Percentiles rank a stretch among this genome's conserved stretches.
These are phyloP conservation scores for Scaeva pyrastri DNA, from an alignment of 2,888 invertebrate species.

Conservation along the genomic window DNA sequence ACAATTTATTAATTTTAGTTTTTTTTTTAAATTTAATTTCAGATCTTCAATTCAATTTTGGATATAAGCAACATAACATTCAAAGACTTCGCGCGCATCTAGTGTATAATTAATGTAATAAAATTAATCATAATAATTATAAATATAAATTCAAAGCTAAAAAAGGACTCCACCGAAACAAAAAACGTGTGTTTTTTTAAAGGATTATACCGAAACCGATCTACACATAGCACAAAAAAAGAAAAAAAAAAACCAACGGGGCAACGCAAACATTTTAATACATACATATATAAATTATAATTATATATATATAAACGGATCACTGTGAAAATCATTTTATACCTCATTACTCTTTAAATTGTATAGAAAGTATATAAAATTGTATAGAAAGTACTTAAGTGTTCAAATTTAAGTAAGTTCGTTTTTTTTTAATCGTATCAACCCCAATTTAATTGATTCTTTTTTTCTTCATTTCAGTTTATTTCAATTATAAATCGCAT, in stretches of 20 bases:
- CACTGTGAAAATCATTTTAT: constrained; percentile 83
- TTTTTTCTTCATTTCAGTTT: constrained; percentile 59
- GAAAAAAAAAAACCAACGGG: constrained; percentile 46
- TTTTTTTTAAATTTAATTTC: constrained; percentile 74
- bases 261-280: constrained; percentile 62
- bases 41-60: constrained; percentile 84
- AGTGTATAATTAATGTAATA: constrained; percentile 60
- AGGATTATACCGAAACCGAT: constrained; percentile 41
- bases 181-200: constrained; percentile 51
- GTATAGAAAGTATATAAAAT: constrained; percentile 79
- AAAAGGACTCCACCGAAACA: constrained; percentile 66
- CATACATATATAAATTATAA: constrained; percentile 31
- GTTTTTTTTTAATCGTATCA: not conserved
- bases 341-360: constrained; percentile 80
- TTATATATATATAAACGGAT: constrained; percentile 77
- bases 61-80: constrained; percentile 80
- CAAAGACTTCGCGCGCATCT: constrained; percentile 80
- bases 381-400: constrained; percentile 83
- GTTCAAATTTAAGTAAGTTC: constrained; percentile 82
- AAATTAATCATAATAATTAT: constrained; percentile 17
- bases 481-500: constrained; percentile 71
- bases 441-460: not conserved
- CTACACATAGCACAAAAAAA: too few relatives aligned
- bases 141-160: constrained; percentile 15
- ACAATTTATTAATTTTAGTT: not conserved